Base-by-base conservation (phyloP, 2,888 invertebrate species). In the Azorinus chamasolen region DNA sequence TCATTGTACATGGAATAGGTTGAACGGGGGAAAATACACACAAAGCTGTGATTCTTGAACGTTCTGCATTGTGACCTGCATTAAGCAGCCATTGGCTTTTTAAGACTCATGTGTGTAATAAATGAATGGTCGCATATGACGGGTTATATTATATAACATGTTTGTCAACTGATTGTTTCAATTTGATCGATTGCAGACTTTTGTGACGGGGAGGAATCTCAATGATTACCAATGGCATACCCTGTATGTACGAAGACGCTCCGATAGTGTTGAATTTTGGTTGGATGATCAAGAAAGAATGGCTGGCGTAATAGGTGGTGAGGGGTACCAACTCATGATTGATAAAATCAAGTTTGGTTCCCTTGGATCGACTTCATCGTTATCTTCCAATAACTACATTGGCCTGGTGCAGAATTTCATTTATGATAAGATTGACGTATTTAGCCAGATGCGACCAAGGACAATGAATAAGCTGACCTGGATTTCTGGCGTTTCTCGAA, bases 211-310 rank as follows among this genome's bases (percentile, higher is more conserved):
- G 2, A 55, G 79, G 0, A 74, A 86, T 37, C 70, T 92, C 65
- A 90, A 90, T 75, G 92, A 93, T 68, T 83, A 89, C 43, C 64
- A 86, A 27, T 93, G 93, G 93, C 93, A 93, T 81, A 92, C 91
- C 0, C 58, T 92, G 45, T 83, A 90, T 76, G 83, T 93, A 14
- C 83, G 85, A 32, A 85, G 93, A 18, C 86, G 92, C 32, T 92
- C 91, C 24, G 87, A 91, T 58, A 71, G 90, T 27, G 46, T 93
- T 25, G 83, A 89, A 48, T 77, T 89, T 5, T 91, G 89, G 88
- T 89, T 93, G 5, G 92, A 93, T 65, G 86, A 89, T 48, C 68
- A 71, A 1, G 58, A 73, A 8, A 70, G 65, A 2, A 53, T 58
- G 2, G 68, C 48, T 43, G 89, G 76, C 20, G 71, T 77, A 5